A percentile compares a stretch with the other conserved stretches of the same genome.
phyloP scores from a whole-genome alignment of 2,888 invertebrate species.

The Falcaria lacertinaria region DNA sequence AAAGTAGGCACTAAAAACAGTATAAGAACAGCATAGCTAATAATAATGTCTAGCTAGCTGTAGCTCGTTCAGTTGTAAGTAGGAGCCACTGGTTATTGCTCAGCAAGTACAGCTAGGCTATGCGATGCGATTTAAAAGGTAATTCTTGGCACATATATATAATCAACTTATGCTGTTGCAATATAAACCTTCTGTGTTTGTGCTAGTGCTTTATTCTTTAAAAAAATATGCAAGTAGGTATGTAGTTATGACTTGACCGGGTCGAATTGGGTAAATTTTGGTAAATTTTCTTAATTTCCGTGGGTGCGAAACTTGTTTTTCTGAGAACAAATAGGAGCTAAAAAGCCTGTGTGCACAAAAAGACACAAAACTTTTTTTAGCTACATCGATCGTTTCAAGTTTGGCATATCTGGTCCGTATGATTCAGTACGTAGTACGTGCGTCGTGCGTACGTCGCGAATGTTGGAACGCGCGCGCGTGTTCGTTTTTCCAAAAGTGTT shows the following conservation, averaged over 20 bases:
- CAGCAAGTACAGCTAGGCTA: neutral
- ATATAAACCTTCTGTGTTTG: conserved; percentile 17
- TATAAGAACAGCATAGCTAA: too few relatives aligned
- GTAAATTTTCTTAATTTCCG: too few relatives aligned
- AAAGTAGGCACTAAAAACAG: too few relatives aligned
- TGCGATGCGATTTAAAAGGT: neutral
- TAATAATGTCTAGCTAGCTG: too few relatives aligned
- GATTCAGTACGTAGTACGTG: conserved; percentile 17
- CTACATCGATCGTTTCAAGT: conserved; percentile 16
- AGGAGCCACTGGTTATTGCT: too few relatives aligned
- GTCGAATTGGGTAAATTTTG: too few relatives aligned
- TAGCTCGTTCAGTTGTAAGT: too few relatives aligned
- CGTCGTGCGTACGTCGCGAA: conserved; percentile 10
- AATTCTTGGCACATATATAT: neutral
- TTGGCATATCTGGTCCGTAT: conserved; percentile 21
- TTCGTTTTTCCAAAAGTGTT: neutral
- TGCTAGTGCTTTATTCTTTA: conserved; percentile 12
- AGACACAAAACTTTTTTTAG: too few relatives aligned
- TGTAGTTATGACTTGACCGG: too few relatives aligned
- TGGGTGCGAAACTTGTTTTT: too few relatives aligned
- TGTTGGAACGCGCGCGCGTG: conserved; percentile 15
- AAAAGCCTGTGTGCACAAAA: too few relatives aligned
- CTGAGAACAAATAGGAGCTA: too few relatives aligned
- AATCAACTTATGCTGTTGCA: conserved; percentile 2
- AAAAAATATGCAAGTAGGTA: conserved; percentile 20